phyloP scores from a whole-genome alignment of 2,113 vertebrate genomes.

The Nyctibius bracteatus region DNA sequence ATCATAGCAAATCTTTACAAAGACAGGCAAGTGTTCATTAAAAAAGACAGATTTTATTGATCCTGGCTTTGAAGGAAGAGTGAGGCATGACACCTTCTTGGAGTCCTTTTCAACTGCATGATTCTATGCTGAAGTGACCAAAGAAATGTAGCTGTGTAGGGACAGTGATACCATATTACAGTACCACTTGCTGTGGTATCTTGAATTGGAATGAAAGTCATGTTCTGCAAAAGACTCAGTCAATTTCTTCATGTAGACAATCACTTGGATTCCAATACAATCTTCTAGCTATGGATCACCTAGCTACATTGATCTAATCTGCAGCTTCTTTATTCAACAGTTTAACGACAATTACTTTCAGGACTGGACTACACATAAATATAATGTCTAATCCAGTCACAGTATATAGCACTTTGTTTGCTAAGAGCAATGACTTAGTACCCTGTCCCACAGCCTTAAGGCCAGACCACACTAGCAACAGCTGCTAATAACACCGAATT shows the following conservation, averaged over 20 bases:
- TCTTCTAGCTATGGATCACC: not conserved
- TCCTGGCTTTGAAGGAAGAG: not conserved
- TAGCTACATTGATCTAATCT: not conserved
- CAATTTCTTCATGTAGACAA: not conserved
- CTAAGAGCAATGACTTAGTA: not conserved
- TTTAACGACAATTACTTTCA: not conserved
- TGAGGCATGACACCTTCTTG: fast-evolving
- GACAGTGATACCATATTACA: not conserved
- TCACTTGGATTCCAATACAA: not conserved
- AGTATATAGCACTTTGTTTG: not conserved
- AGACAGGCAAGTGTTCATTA: not conserved
- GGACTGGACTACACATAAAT: not conserved
- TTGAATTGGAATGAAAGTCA: not conserved
- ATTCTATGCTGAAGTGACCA: not conserved
- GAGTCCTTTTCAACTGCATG: not conserved
- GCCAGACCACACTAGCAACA: not conserved
- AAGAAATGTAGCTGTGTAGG: not conserved
- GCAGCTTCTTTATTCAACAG: not conserved
- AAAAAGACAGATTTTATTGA: not conserved
- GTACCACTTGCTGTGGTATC: not conserved
- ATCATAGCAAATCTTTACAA: not conserved
- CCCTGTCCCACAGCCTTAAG: not conserved
- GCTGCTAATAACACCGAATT: not conserved
- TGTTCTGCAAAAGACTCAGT: not conserved
- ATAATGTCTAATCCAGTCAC: not conserved